Percentiles rank a stretch among this genome's conserved stretches.
phyloP scores from a whole-genome alignment of 2,888 invertebrate species.

The Ceramica pisi region DNA sequence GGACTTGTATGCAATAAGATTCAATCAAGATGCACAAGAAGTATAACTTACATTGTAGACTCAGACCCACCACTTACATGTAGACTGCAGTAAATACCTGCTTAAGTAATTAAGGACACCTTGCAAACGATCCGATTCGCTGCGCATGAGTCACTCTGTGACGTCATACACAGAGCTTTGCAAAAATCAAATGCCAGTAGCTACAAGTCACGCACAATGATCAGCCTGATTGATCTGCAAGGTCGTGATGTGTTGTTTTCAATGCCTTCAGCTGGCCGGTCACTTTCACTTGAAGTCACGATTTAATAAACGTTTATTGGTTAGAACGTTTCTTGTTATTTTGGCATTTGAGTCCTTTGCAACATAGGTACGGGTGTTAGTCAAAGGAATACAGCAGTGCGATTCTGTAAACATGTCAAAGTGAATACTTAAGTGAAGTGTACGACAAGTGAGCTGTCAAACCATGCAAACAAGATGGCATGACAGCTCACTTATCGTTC shows the following conservation, averaged over 20 bases:
- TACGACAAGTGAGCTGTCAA: no score
- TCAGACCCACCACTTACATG: not conserved
- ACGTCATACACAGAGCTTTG: conserved; percentile 49
- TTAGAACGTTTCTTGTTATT: conserved; percentile 3
- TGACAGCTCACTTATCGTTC: no score
- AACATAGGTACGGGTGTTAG: not conserved
- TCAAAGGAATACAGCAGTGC: no score
- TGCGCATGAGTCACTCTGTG: conserved; percentile 51
- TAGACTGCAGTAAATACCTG: conserved; percentile 10
- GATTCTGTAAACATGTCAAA: no score
- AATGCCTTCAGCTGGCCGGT: conserved; percentile 49
- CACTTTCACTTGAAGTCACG: conserved; percentile 66
- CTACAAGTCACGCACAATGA: conserved; percentile 60
- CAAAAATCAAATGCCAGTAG: conserved; percentile 59
- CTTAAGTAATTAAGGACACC: conserved; percentile 50
- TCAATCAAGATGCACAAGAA: not conserved
- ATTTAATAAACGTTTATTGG: conserved; percentile 37
- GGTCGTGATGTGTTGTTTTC: conserved; percentile 63
- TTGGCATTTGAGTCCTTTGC: not conserved
- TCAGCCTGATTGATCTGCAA: conserved; percentile 60
- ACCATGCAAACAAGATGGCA: no score
- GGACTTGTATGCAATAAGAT: not conserved
- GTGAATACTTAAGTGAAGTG: no score
- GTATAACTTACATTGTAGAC: not conserved
- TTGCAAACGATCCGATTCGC: conserved; percentile 33